Conservation (phyloP, 2,888 invertebrate genomes). For the Microctonus aethiopoides region DNA sequence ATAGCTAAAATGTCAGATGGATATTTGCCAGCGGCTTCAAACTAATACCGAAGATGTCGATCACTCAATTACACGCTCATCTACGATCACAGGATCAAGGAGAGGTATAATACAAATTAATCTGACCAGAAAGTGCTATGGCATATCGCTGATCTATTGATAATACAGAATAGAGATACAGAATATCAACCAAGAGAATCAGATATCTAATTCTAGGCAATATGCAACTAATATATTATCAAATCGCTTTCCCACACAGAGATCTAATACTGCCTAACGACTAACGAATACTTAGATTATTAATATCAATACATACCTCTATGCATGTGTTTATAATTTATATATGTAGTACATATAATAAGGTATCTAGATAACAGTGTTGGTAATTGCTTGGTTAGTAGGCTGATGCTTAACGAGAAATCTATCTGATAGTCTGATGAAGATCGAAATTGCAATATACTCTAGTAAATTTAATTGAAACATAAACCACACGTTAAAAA, state of each 20-base stretch:
- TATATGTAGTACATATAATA: background rate
- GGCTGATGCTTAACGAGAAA: background rate
- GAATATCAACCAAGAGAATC: background rate
- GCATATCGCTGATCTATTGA: conserved; percentile 27
- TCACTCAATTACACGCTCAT: conserved; percentile 62
- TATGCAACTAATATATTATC: background rate
- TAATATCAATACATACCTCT: no score
- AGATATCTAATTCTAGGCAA: background rate
- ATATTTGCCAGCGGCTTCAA: background rate
- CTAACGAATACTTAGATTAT: background rate
- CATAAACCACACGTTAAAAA: background rate
- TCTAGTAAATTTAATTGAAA: background rate
- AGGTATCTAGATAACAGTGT: background rate
- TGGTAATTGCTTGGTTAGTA: background rate
- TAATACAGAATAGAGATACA: background rate
- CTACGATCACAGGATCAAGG: conserved; percentile 57
- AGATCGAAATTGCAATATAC: background rate
- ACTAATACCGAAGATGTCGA: conserved; percentile 47
- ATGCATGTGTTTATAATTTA: no score
- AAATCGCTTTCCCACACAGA: no score
- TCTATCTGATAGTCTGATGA: background rate
- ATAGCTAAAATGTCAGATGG: no score
- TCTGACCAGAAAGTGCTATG: conserved; percentile 51
- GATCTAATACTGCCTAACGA: no score
- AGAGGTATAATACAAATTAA: conserved; percentile 62